A percentile compares a stretch with the other conserved stretches of the same genome.
These are phyloP conservation scores for Pseudococcus viburni DNA, from an alignment of 2,888 invertebrate genomes.

Conservation along the genomic window DNA sequence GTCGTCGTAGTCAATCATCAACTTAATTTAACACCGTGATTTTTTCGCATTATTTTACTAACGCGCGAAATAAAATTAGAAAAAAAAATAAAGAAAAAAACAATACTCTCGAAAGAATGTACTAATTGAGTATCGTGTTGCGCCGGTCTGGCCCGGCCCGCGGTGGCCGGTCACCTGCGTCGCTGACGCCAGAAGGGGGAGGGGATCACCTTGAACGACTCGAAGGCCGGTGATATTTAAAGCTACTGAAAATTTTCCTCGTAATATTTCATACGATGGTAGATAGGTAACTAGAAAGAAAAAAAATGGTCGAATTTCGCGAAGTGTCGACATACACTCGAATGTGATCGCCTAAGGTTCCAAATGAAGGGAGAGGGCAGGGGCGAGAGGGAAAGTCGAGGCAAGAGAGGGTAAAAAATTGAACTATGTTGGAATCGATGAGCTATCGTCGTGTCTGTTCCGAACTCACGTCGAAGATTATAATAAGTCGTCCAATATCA, in stretches of 20 bases:
- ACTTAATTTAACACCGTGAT: constrained; percentile 17
- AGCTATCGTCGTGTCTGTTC: background rate
- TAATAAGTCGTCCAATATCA: constrained; percentile 67
- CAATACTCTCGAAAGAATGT: constrained; percentile 27
- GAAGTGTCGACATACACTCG: background rate
- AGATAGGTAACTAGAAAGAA: background rate
- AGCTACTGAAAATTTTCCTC: constrained; percentile 9
- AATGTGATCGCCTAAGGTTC: background rate
- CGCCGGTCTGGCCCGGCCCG: background rate
- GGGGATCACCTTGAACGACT: background rate
- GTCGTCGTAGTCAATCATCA: constrained; percentile 15
- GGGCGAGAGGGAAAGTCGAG: background rate
- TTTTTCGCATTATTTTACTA: constrained; percentile 5
- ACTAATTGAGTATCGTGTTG: background rate
- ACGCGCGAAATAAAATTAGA: background rate
- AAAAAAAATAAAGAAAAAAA: background rate
- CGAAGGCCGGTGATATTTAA: background rate
- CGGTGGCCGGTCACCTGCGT: background rate
- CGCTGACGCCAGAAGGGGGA: background rate
- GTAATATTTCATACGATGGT: background rate
- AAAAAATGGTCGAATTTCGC: background rate
- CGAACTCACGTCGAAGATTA: background rate
- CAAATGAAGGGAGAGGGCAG: background rate
- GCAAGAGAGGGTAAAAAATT: background rate
- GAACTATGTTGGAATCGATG: background rate